Evolutionary conservation across 2,113 vertebrate genomes (phyloP).

Genomic region (Anser cygnoides): DNA sequence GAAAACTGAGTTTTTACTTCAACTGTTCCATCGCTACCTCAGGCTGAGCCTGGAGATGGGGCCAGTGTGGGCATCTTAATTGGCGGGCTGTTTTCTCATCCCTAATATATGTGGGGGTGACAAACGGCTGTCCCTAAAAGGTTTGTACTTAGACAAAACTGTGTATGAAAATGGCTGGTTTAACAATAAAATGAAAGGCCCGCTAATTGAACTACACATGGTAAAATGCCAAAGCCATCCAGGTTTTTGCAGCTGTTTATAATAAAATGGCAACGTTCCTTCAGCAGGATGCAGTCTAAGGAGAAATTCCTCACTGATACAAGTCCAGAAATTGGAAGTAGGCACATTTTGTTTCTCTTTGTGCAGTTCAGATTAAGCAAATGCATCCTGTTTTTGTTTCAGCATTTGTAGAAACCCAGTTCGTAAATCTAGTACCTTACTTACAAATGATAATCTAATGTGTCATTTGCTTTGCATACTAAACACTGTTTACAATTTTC

Average conservation of each 20-base stretch:
- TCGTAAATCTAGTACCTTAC: not conserved
- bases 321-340: not conserved
- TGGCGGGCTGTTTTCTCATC: not conserved
- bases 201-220: not conserved
- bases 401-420: not conserved
- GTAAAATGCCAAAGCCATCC: not conserved
- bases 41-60: conserved; percentile 23
- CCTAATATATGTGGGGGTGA: conserved; percentile 34
- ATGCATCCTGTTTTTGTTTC: not conserved
- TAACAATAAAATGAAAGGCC: not conserved
- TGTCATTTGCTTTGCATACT: not conserved
- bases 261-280: not conserved
- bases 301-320: not conserved
- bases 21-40: not conserved
- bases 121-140: not conserved
- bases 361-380: not conserved
- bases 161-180: not conserved
- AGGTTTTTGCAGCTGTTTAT: not conserved
- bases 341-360: not conserved
- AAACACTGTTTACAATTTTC: not conserved
- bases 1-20: conserved; percentile 33
- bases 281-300: not conserved
- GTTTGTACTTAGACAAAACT: not conserved
- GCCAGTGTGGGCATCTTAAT: conserved; percentile 4
- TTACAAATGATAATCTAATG: not conserved